A percentile compares a stretch with the other conserved stretches of the same genome.
These are phyloP conservation scores for Agrypnia vestita DNA, from an alignment of 1,140 invertebrate species.

Conservation along the genomic window DNA sequence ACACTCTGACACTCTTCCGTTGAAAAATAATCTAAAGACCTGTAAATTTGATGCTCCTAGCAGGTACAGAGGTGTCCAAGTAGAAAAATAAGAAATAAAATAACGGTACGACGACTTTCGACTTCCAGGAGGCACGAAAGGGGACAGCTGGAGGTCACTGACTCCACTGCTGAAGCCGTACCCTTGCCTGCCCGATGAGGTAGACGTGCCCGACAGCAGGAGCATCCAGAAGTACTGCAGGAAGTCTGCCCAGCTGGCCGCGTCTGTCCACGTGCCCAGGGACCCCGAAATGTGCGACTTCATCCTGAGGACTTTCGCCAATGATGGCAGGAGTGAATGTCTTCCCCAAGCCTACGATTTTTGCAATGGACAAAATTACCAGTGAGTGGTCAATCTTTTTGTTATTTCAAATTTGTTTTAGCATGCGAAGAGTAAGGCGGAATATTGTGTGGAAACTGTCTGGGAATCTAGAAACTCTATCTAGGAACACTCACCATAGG, in stretches of 20 bases:
- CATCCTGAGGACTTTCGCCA: background rate
- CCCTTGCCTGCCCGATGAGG: background rate
- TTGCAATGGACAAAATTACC: constrained; percentile 8
- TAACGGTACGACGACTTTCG: too few relatives aligned
- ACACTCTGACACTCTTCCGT: too few relatives aligned
- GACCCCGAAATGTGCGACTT: background rate
- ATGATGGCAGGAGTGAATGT: constrained; percentile 2
- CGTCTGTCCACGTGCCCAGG: background rate
- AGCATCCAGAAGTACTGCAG: background rate
- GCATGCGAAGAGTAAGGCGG: too few relatives aligned
- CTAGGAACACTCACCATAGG: too few relatives aligned
- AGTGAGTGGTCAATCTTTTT: background rate
- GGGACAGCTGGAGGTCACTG: constrained; percentile 12
- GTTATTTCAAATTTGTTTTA: too few relatives aligned
- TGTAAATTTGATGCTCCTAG: too few relatives aligned
- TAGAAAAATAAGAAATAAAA: too few relatives aligned
- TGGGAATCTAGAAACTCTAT: too few relatives aligned
- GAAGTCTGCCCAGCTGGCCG: background rate
- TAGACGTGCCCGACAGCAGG: background rate
- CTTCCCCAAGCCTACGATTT: constrained; percentile 14
- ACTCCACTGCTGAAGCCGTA: constrained; percentile 18
- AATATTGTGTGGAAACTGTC: too few relatives aligned
- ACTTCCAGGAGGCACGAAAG: constrained; percentile 17
- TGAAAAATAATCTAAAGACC: too few relatives aligned
- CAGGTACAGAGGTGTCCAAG: too few relatives aligned